Base-by-base conservation (phyloP, 2,888 invertebrate species). In the Leucania comma region DNA sequence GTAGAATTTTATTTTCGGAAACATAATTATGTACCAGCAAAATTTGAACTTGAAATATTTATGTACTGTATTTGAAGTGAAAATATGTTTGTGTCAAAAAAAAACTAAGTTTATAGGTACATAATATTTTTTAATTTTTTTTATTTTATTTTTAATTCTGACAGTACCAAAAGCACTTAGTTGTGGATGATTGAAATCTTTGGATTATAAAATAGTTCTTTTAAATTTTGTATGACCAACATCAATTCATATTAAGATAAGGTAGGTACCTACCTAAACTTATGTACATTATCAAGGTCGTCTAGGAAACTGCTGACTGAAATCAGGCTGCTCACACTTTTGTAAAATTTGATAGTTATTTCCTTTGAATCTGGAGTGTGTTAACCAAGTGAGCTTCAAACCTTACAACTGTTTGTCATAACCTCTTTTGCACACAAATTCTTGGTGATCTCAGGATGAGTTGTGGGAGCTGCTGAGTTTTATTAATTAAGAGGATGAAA, bases 1-100 rank as follows among this genome's bases (percentile, higher is more conserved):
- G 58, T 26, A 22, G 6, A 53, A 35, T 63, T 63, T 62, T 50
- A 32, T 59, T 75, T 75, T 74, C 53, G 74, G 56, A 32, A 46
- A 63, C 42, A 61, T 53, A 2, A n/a, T 51, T 59, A 29, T 4
- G 29, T 32, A 48, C 4, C 29, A 38, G 10, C 48, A 14, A 48
- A 65, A 53, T 72, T 74, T 3, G 38, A 59, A 66, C 24, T 42
- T 32, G 3, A 56, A 63, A 57, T 32, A 48, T 22, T 56, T 17
- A 69, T 0, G 24, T 20, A 68, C 20, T n/a, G 4, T 42, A 42
- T 1, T 14, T 42, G 0, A 8, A 8, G 1, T 8, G 4, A 8
- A 38, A 38, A 38, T 42, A 42, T 17, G 3, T 14, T 3, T 3
- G 9, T n/a, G 46, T 48, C 9, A n/a, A 20, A 46, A 46, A 46